Evolutionary conservation across 2,113 vertebrate species (phyloP), one percentile per base, ranked within the genome.

Genomic region (Sphaerodactylus townsendi): DNA sequence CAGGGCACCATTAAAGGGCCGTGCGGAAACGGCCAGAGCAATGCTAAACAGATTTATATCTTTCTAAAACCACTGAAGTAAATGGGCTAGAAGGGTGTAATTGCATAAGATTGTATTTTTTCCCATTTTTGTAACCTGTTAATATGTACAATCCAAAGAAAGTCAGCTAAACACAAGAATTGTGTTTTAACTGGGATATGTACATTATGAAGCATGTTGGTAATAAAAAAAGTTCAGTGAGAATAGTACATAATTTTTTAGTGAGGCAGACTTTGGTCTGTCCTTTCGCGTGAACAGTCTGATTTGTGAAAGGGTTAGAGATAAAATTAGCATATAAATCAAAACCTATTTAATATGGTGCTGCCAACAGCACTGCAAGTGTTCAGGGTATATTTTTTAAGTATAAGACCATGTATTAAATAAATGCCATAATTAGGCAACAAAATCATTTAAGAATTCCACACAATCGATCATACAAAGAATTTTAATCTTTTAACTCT

Each of bases 241-340:
- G 65, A 33, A 56, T 85, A 35, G 59, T 75, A 28, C 68, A 44
- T 76, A 28, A 15, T 33, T 73, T 28, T 53, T 21, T 53, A 41
- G 37, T 41, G 41, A 75, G 3, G 39, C n/a, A 71, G 48, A 86
- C 59, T 44, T 48, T 76, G 30, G 21, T 9, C 71, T 62, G 23
- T 28, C 59, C 56, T 72, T 93, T 88, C 92, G 88, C 87, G 92
- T 92, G 90, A 90, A 93, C 91, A 93, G 85, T 91, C 88, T 87
- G 90, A 93, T 93, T 91, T 76, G 64, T 14, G 8, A 35, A 56
- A 25, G 10, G 41, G 48, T 35, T 77, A 90, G 90, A 94, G 83
- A 84, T 94, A 95, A 93, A 94, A 93, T 90, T 91, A 90, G 84
- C 91, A 95, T 91, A 81, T 91, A 94, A 91, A 87, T 96, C 83